A percentile compares a stretch with the other conserved stretches of the same genome.
Conservation (phyloP, 2,113 vertebrate species). For the Zapus hudsonius region DNA sequence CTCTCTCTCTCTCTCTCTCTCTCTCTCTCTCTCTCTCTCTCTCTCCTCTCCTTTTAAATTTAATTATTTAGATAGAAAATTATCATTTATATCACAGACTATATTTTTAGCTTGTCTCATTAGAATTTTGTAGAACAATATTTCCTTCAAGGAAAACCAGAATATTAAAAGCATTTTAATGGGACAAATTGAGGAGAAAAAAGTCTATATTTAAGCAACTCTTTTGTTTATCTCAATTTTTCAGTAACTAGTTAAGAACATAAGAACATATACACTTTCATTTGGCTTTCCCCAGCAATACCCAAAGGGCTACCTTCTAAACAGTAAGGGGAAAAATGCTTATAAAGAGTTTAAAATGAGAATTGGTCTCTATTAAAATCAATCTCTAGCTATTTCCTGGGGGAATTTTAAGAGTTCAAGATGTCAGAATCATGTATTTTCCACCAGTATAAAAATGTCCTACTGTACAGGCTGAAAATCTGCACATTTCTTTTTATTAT, state of each 20-base stretch:
- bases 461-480: constrained; percentile 40
- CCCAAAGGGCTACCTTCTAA: constrained; percentile 27
- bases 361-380: constrained; percentile 54
- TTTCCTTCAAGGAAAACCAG: constrained; percentile 81
- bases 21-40: too few species aligned
- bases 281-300: constrained; percentile 46
- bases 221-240: constrained; percentile 74
- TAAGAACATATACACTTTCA: constrained; percentile 48
- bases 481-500: constrained; percentile 7
- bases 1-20: too few species aligned
- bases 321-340: constrained; percentile 53
- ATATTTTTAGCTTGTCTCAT: constrained; percentile 78
- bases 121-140: constrained; percentile 77
- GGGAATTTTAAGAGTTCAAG: constrained; percentile 55
- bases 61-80: constrained; percentile 77
- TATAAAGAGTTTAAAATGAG: constrained; percentile 38
- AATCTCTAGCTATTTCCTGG: constrained; percentile 39
- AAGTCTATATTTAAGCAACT: constrained; percentile 74
- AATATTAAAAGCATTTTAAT: constrained; percentile 78
- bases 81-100: constrained; percentile 77
- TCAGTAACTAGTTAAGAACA: constrained; percentile 67
- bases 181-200: constrained; percentile 70
- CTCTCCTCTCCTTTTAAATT: constrained; percentile 55
- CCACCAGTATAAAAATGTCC: constrained; percentile 49
- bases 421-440: constrained; percentile 66